Evolutionary conservation across 2,797 vertebrate species (phyloP), one percentile per base, ranked within the genome.

Genomic region (Sebastes hopkinsi): DNA sequence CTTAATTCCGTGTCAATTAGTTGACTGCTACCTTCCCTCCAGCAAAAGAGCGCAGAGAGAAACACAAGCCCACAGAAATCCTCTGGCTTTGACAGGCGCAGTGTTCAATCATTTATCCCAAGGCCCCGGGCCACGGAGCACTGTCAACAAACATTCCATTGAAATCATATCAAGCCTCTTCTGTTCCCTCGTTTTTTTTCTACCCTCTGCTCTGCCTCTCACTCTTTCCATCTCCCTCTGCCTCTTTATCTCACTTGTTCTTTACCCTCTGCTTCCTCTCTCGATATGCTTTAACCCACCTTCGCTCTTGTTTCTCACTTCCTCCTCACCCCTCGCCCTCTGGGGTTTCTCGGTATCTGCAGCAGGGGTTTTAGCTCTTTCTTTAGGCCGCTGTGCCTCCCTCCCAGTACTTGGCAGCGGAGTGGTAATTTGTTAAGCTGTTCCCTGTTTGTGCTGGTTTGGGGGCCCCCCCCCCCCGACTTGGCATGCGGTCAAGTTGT

Each of bases 1-100:
- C 97, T 98, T 98, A 99, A 98, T 99, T 99, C 97, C 97, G 96
- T 98, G 97, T 99, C 97, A 99, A 98, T 99, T 98, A 98, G 97
- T 95, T 96, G 97, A 97, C 97, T 97, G 97, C 96, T 97, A 97
- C 97, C 96, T 97, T 97, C 97, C 97, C 97, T 98, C 96, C 93
- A 98, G 98, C 97, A 92, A 97, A 88, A 97, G 96, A 95, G 96
- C 91, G 94, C 92, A 88, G 95, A 94, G 94, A 94, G 92, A 94
- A 96, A 96, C 95, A 96, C 96, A 97, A 97, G 97, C 97, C 97
- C 97, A 97, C 97, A 96, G 96, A 96, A 96, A 96, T 97, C 96
- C 96, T 97, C 96, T 94, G 94, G 95, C 96, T 97, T 97, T 97
- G 97, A 98, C 97, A 98, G 97, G 96, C 96, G 93, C 93, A 90